Evolutionary conservation across 2,888 invertebrate species (phyloP).

Genomic region (Scaptomyza flava): DNA sequence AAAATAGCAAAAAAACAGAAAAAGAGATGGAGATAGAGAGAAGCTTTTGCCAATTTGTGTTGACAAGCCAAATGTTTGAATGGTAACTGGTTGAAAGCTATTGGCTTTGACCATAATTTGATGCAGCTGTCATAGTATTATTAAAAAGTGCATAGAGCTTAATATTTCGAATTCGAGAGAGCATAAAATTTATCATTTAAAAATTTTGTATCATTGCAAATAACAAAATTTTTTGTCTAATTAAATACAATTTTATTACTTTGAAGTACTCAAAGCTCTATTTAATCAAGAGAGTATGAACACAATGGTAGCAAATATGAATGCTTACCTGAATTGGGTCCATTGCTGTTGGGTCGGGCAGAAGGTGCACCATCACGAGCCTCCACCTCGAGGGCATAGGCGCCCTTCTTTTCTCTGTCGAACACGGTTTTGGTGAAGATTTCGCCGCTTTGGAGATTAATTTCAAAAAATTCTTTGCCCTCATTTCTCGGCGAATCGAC

Average conservation of each 20-base stretch:
- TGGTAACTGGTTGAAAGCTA: constrained; percentile 6
- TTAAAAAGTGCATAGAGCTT: background rate
- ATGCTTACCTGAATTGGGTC: constrained; percentile 96
- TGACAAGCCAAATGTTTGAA: constrained; percentile 36
- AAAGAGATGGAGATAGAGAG: background rate
- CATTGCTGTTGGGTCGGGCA: constrained; percentile 96
- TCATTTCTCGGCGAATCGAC: constrained; percentile 96
- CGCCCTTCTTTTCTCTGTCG: constrained; percentile 98
- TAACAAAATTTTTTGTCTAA: background rate
- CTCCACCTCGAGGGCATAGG: constrained; percentile 98
- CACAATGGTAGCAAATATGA: no score
- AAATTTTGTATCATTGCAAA: background rate
- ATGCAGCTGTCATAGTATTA: constrained; percentile 20
- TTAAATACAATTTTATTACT: background rate
- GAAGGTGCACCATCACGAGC: constrained; percentile 98
- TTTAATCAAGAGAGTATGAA: no score
- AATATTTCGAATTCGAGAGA: background rate
- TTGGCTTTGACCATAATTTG: constrained; percentile 9
- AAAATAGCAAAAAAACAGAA: background rate
- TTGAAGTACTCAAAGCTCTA: no score
- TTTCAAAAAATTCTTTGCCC: constrained; percentile 97
- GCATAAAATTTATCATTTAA: background rate
- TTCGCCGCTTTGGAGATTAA: constrained; percentile 97
- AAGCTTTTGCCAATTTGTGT: constrained; percentile 40
- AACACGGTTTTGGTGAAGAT: constrained; percentile 97